Conservation (phyloP, 2,113 vertebrate genomes). For the Datnioides undecimradiatus region DNA sequence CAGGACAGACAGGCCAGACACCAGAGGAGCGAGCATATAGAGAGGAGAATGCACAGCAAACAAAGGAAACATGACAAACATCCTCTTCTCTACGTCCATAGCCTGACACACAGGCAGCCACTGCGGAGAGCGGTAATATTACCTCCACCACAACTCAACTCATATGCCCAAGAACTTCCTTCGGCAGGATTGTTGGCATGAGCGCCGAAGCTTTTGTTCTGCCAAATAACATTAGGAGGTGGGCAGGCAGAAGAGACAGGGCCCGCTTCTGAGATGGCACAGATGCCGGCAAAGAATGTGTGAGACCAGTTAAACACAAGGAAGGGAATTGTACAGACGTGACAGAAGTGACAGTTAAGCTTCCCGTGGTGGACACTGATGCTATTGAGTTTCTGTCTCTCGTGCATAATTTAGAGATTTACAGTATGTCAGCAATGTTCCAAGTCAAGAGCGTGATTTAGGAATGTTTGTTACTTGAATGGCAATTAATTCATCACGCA, state of each 20-base stretch:
- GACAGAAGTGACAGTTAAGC: slow-evolving; percentile 63
- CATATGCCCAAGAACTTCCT: slow-evolving; percentile 72
- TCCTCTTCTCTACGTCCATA: slow-evolving; percentile 68
- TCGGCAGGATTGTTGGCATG: slow-evolving; percentile 67
- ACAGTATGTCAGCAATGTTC: slow-evolving; percentile 54
- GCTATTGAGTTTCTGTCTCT: slow-evolving; percentile 54
- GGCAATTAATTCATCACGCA: slow-evolving; percentile 36
- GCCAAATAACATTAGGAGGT: slow-evolving; percentile 80
- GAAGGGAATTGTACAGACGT: slow-evolving; percentile 59
- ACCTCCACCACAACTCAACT: slow-evolving; percentile 75
- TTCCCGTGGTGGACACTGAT: slow-evolving; percentile 62
- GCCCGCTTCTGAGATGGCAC: slow-evolving; percentile 71
- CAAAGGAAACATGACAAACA: slow-evolving; percentile 81
- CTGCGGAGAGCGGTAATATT: slow-evolving; percentile 71
- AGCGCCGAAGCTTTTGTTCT: slow-evolving; percentile 75
- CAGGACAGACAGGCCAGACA: slow-evolving; percentile 79
- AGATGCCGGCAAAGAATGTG: slow-evolving; percentile 62
- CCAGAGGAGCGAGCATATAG: slow-evolving; percentile 69
- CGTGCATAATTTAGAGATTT: slow-evolving; percentile 53
- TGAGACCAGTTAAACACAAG: slow-evolving; percentile 68
- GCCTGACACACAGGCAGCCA: slow-evolving; percentile 75
- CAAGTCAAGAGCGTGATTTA: slow-evolving; percentile 31
- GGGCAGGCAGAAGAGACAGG: slow-evolving; percentile 77
- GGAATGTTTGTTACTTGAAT: slow-evolving; percentile 31
- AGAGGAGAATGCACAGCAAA: slow-evolving; percentile 74